Conservation (phyloP, 2,797 vertebrate genomes). For the Cacajao melanocephalus region DNA sequence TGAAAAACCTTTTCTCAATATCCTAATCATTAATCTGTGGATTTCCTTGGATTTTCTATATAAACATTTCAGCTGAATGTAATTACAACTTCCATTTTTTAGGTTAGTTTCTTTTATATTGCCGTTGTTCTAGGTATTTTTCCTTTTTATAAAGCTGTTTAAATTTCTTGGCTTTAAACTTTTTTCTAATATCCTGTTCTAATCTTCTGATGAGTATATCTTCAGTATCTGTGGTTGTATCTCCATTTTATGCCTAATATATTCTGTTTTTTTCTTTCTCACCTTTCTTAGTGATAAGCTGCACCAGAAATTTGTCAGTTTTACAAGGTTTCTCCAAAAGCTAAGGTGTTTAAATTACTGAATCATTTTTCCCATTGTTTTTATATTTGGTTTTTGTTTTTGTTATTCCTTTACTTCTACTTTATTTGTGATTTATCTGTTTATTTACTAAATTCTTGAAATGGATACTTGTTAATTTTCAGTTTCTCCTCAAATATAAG, state of each 20-base stretch:
- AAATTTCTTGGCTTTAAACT: not conserved
- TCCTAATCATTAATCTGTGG: not conserved
- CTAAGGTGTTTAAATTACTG: not conserved
- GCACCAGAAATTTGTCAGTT: not conserved
- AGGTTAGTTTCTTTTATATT: not conserved
- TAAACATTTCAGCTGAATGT: not conserved
- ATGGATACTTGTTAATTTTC: not conserved
- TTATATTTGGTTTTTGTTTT: not conserved
- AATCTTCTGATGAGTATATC: not conserved
- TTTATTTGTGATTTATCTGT: not conserved
- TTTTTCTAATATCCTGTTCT: not conserved
- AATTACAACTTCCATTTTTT: not conserved
- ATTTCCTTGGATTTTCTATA: not conserved
- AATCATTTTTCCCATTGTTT: not conserved
- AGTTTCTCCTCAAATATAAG: not conserved
- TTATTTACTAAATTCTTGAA: not conserved
- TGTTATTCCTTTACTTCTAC: not conserved
- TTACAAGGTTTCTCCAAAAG: not conserved
- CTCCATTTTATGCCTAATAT: not conserved
- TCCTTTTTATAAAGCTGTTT: not conserved
- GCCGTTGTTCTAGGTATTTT: not conserved
- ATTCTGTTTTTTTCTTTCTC: not conserved
- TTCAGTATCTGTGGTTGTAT: not conserved
- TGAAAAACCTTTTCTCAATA: not conserved
- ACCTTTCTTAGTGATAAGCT: not conserved